Base-by-base conservation (phyloP, 1,140 invertebrate genomes). In the Limonius californicus region DNA sequence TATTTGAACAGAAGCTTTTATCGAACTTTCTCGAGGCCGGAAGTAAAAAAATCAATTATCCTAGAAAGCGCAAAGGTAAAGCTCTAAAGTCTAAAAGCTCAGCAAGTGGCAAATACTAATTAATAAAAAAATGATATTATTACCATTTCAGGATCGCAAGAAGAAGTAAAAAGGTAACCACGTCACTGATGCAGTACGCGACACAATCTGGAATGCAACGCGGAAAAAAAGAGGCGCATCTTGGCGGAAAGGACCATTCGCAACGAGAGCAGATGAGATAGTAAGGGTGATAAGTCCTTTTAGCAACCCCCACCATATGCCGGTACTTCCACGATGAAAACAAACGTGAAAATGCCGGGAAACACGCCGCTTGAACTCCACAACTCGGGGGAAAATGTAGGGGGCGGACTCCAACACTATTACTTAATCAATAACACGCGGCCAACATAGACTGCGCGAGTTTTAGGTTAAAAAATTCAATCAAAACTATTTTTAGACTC, bases 311-410 rank as follows among this genome's bases (percentile, higher is more conserved):
- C 45, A 50, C 45, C 45, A 21, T 19, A 50, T 7, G n/a, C 11
- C 35, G n/a, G 35, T 39, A 39, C 8, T 14, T 39, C 20, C 45
- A 21, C 45, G 45, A 50, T 50, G 45, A 50, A 50, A 50, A 50
- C 45, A 50, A 50, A 50, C 45, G 45, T 50, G 45, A 50, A 50
- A 50, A 50, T 50, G 45, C 45, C 45, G 45, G 45, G 45, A 50
- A 50, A 50, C 20, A 19, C 45, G 45, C 45, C 45, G 35, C 35
- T 39, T 39, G 11, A 39, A 39, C 35, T 39, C 35, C n/a, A 12
- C 35, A 39, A 39, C 35, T 39, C 45, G 14, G 12, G 8, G 16
- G 45, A 50, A 50, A 50, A 50, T 18, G 16, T 14, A 50, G 45
- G 4, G 9, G 45, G 45, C 3, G 35, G 11, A 39, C 35, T 39